These are phyloP conservation scores for Burhinus oedicnemus DNA, from an alignment of 2,113 vertebrate species.

Conservation along the genomic window DNA sequence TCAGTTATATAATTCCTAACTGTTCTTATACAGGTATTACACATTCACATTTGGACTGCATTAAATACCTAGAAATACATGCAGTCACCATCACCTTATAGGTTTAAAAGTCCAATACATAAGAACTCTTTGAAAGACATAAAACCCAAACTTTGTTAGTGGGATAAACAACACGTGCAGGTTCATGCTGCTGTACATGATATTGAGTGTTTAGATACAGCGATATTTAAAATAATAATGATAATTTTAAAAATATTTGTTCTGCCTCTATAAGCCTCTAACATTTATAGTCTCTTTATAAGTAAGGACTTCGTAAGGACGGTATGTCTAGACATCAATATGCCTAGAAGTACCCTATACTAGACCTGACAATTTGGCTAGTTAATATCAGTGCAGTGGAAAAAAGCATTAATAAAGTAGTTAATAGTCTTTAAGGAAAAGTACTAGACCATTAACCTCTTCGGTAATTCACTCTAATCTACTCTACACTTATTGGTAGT, in stretches of 20 bases:
- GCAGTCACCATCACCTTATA: not conserved
- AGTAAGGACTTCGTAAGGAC: not conserved
- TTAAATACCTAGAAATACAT: not conserved
- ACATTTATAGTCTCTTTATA: not conserved
- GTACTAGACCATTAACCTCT: not conserved
- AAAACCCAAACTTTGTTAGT: not conserved
- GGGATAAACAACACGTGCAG: fast-evolving
- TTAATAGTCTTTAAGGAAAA: not conserved
- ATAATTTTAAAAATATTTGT: not conserved
- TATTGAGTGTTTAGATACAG: not conserved
- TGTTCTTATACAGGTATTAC: not conserved
- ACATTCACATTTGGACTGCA: not conserved
- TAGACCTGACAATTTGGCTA: not conserved
- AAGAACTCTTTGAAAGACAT: not conserved
- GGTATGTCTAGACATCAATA: not conserved
- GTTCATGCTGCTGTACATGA: not conserved
- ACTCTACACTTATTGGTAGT: not conserved
- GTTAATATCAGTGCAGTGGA: not conserved
- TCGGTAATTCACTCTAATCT: conserved; percentile 2
- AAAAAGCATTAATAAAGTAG: not conserved
- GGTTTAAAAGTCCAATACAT: not conserved
- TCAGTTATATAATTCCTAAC: not conserved
- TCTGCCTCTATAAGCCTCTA: not conserved
- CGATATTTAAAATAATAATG: not conserved
- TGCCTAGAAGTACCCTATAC: not conserved